Evolutionary conservation across 1,140 invertebrate species (phyloP), one percentile per base, ranked within the genome.

Genomic region (Drosophila tristis): DNA sequence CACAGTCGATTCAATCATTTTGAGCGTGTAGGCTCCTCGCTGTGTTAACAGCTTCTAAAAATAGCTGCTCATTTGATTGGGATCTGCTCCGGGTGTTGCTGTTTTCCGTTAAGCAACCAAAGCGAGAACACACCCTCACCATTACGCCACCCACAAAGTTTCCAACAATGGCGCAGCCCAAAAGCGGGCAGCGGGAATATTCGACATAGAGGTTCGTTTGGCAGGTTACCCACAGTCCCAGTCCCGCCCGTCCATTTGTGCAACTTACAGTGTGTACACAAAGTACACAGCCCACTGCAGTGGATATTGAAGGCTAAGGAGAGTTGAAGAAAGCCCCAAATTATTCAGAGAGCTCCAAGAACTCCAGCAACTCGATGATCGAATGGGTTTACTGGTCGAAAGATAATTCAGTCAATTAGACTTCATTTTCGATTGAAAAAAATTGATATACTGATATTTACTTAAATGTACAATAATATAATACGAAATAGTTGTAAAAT

Each of bases 1-100:
- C 65, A 20, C 29, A 68, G 60, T 42, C 71, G 54, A 66, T 75
- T 82, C 73, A 75, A 82, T 82, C 80, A 79, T 82, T 82, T 67
- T 31, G 25, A 58, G 70, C 55, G 35, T 4, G 3, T 39, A 39
- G 35, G 7, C 26, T 29, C 26, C 35, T 4, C 4, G 4, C 35
- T 39, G 35, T 11, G 59, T 63, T 61, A 73, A 68, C 67, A 60
- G 44, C 23, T 49, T 60, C 67, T 58, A 56, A 68, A 81, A 81
- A 81, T 63, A 74, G 58, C 77, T 77, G 74, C 66, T 78, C 53
- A 77, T 77, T 71, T 78, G 43, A 70, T 68, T 77, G 65, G 50
- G 49, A 31, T 16, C 53, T 42, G 53, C 45, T 70, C 62, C 70
- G 67, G 53, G 15, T 68, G 58, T 31, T 9, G 29, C 29, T 31